phyloP scores from a whole-genome alignment of 2,113 vertebrate species.

The Nanorana parkeri region DNA sequence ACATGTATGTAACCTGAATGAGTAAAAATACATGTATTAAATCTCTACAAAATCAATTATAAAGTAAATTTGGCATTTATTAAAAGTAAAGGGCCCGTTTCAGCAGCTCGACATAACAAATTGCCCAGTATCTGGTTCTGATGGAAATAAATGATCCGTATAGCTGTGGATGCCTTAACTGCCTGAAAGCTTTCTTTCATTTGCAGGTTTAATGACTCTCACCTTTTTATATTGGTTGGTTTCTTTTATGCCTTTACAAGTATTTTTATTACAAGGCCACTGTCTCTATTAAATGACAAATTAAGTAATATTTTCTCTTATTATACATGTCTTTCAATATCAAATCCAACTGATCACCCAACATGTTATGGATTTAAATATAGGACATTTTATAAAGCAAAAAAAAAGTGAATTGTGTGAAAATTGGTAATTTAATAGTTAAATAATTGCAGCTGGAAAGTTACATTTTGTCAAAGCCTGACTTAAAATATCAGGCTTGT shows the following conservation, averaged over 20 bases:
- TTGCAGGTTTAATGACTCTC: slow-evolving; percentile 76
- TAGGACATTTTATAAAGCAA: too few relatives aligned
- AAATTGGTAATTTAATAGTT: too few relatives aligned
- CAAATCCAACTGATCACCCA: too few relatives aligned
- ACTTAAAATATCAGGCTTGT: background rate
- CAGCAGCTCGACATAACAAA: background rate
- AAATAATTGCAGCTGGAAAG: background rate
- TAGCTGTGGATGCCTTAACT: slow-evolving; percentile 80
- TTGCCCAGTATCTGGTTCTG: background rate
- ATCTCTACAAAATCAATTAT: background rate
- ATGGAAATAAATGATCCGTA: slow-evolving; percentile 34
- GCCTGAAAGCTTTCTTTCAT: slow-evolving; percentile 70
- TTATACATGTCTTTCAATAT: too few relatives aligned
- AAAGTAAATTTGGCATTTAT: too few relatives aligned
- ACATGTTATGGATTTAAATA: too few relatives aligned
- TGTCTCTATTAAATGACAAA: too few relatives aligned
- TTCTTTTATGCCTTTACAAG: background rate
- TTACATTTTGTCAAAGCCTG: background rate
- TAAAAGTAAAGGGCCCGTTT: too few relatives aligned
- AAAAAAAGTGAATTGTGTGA: too few relatives aligned
- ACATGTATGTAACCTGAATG: too few relatives aligned
- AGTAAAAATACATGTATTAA: background rate
- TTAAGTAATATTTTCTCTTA: too few relatives aligned
- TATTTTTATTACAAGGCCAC: background rate
- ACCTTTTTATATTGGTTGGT: slow-evolving; percentile 2